phyloP scores from a whole-genome alignment of 1,140 invertebrate species.

The Magallana ariakensis region DNA sequence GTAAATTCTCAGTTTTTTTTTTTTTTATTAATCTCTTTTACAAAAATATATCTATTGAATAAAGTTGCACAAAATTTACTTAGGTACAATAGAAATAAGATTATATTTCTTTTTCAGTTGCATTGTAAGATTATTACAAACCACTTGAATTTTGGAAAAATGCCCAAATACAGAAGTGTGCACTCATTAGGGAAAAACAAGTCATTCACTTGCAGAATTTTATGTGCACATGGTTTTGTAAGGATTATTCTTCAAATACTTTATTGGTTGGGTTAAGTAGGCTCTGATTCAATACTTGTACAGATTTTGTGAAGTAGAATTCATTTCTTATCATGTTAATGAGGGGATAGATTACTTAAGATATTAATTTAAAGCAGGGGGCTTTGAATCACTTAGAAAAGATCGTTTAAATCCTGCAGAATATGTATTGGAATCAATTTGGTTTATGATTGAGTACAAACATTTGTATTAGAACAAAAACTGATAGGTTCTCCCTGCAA shows the following conservation, averaged over 20 bases:
- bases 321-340: no score
- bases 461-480: no score
- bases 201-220: not conserved
- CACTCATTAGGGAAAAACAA: not conserved
- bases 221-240: not conserved
- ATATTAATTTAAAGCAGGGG: no score
- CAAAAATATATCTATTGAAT: not conserved
- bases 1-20: not conserved
- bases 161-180: not conserved
- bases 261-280: not conserved
- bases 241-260: conserved; percentile 5
- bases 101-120: conserved; percentile 14
- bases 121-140: conserved; percentile 9
- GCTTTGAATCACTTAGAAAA: no score
- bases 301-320: no score
- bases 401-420: no score
- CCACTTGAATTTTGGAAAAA: not conserved
- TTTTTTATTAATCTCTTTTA: not conserved
- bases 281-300: not conserved
- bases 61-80: conserved; percentile 1
- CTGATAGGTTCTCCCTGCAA: no score
- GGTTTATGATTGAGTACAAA: no score
- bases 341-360: no score
- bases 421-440: no score
- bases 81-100: conserved; percentile 15